These are phyloP conservation scores for Nothocercus nigrocapillus DNA, from an alignment of 2,113 vertebrate species.

Conservation along the genomic window DNA sequence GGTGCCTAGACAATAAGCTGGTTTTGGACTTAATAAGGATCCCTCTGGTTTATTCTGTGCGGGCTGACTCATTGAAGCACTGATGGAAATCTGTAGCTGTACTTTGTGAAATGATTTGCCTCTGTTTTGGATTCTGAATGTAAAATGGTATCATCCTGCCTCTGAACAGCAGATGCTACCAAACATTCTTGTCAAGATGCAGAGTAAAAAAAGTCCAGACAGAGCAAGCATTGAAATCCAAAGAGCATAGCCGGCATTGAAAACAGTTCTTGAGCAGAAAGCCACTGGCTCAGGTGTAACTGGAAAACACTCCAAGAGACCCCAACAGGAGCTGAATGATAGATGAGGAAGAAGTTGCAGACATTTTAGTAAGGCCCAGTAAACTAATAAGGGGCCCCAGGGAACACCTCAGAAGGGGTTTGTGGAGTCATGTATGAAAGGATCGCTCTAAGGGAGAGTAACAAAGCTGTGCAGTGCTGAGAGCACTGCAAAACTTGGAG, in stretches of 20 bases:
- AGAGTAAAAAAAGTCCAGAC: neutral
- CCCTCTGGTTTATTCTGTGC: neutral
- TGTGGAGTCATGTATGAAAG: neutral
- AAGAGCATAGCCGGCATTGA: neutral
- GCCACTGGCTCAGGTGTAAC: neutral
- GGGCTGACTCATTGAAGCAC: neutral
- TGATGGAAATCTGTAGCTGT: neutral
- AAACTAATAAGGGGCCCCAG: neutral
- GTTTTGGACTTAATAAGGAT: neutral
- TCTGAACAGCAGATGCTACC: neutral
- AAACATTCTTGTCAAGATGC: neutral
- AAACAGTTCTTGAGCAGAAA: neutral
- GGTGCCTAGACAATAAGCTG: neutral
- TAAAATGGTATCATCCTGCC: neutral
- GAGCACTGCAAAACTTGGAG: fast-evolving
- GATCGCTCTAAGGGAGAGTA: neutral
- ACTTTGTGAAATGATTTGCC: neutral
- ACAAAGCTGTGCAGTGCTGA: fast-evolving
- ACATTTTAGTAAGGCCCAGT: neutral
- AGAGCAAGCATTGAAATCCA: neutral
- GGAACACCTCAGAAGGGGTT: neutral
- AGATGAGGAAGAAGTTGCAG: neutral
- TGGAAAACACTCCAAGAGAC: neutral
- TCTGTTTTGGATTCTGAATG: neutral
- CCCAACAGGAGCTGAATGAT: neutral